These are phyloP conservation scores for Apamea anceps DNA, from an alignment of 2,888 invertebrate genomes.

Conservation along the genomic window DNA sequence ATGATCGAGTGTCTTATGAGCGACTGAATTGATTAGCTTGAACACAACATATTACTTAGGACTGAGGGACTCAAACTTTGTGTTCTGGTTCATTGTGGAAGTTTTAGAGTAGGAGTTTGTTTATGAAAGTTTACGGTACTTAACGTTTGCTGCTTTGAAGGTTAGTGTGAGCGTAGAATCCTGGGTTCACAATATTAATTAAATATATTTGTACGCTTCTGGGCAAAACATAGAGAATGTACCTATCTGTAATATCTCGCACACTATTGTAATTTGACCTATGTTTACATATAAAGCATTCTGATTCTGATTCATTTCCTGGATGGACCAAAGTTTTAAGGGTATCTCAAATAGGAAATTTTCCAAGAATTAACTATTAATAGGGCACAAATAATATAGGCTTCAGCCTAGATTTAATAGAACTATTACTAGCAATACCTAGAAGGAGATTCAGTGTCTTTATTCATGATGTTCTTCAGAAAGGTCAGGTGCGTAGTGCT, in stretches of 20 bases:
- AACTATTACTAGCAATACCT: too few species aligned
- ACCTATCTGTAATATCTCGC: too few species aligned
- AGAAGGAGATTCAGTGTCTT: neutral
- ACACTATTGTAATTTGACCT: too few species aligned
- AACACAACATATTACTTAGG: conserved; percentile 62
- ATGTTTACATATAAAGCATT: too few species aligned
- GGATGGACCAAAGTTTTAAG: neutral
- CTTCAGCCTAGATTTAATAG: neutral
- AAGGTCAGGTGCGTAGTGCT: too few species aligned
- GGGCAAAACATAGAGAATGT: too few species aligned
- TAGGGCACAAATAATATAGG: too few species aligned
- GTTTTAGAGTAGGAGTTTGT: conserved; percentile 14
- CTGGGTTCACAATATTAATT: too few species aligned
- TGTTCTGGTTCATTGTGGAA: conserved; percentile 25
- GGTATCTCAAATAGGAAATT: neutral
- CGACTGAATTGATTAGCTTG: conserved; percentile 62
- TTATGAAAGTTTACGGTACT: neutral
- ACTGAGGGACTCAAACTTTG: conserved; percentile 48
- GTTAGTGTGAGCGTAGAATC: neutral
- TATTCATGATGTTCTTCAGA: neutral
- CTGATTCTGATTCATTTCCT: neutral
- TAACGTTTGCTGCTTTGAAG: neutral
- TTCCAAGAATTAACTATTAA: too few species aligned
- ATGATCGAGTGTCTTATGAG: conserved; percentile 55
- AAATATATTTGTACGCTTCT: too few species aligned